Percentiles rank a stretch among this genome's conserved stretches.
Evolutionary conservation across 2,113 vertebrate species (phyloP).

Genomic region (Sardina pilchardus): DNA sequence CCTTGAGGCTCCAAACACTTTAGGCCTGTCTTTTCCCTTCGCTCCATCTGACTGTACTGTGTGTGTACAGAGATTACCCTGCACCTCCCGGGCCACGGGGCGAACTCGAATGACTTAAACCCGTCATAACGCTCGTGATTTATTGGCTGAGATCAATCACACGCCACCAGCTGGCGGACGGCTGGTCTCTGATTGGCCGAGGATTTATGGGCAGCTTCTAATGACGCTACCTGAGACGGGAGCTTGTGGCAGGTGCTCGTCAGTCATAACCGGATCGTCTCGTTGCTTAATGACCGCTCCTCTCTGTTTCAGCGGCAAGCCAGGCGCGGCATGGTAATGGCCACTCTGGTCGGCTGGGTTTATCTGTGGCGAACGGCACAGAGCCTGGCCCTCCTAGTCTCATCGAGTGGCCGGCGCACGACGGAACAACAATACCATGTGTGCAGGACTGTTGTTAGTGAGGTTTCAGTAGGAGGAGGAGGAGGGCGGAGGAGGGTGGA

Average conservation of each 20-base stretch:
- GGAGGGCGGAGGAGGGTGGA: no score
- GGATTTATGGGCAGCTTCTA: conserved; percentile 10
- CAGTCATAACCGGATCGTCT: conserved; percentile 17
- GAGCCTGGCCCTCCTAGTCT: neutral
- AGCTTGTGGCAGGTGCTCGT: conserved; percentile 10
- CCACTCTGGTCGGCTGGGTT: neutral
- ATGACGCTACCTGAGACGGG: conserved; percentile 10
- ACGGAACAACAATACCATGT: neutral
- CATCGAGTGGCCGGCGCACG: neutral
- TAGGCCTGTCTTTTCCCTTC: conserved; percentile 11
- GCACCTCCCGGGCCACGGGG: neutral
- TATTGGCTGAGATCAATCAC: conserved; percentile 13
- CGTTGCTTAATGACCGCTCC: neutral
- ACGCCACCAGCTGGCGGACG: neutral
- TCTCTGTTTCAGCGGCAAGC: neutral
- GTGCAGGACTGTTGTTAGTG: neutral
- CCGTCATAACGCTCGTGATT: neutral
- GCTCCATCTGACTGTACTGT: neutral
- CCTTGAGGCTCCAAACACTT: neutral
- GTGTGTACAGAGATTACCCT: neutral
- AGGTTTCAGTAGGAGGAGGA: neutral
- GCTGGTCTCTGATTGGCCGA: neutral
- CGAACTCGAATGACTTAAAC: conserved; percentile 3
- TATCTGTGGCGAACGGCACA: neutral
- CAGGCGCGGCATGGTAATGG: conserved; percentile 17